Conservation (phyloP, 2,888 invertebrate species). For the Drosophila hamatofila region DNA sequence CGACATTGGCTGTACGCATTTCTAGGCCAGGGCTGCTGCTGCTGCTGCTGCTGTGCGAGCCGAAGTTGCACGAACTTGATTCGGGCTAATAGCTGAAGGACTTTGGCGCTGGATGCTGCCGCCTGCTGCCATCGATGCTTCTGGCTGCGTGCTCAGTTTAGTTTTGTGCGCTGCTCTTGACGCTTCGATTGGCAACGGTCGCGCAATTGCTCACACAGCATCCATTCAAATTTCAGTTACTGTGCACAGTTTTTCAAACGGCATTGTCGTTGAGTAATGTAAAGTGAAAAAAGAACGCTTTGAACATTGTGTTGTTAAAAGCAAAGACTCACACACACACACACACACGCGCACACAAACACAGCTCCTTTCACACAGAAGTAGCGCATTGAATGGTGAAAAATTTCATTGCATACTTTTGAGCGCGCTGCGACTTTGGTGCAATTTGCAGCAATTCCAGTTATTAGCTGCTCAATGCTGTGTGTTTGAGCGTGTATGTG, state of each 20-base stretch:
- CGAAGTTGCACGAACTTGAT: slow-evolving; percentile 50
- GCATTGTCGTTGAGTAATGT: slow-evolving; percentile 28
- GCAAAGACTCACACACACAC: background rate
- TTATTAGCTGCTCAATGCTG: slow-evolving; percentile 43
- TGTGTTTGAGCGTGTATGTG: slow-evolving; percentile 10
- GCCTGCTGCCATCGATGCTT: slow-evolving; percentile 38
- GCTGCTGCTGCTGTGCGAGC: slow-evolving; percentile 45
- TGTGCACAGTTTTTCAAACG: slow-evolving; percentile 48
- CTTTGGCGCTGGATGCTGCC: slow-evolving; percentile 45
- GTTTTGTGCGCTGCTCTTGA: slow-evolving; percentile 66
- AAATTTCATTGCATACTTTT: slow-evolving; percentile 48
- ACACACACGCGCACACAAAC: background rate
- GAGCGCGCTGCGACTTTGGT: slow-evolving; percentile 43
- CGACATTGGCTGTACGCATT: slow-evolving; percentile 57
- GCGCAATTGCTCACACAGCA: slow-evolving; percentile 29
- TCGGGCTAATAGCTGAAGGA: slow-evolving; percentile 48
- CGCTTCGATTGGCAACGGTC: slow-evolving; percentile 50
- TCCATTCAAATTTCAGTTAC: slow-evolving; percentile 25
- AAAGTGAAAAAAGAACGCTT: slow-evolving; percentile 46
- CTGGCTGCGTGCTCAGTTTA: slow-evolving; percentile 68
- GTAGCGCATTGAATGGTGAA: slow-evolving; percentile 21
- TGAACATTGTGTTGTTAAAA: slow-evolving; percentile 21
- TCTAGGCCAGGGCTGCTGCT: slow-evolving; percentile 76
- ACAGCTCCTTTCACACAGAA: background rate
- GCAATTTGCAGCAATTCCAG: slow-evolving; percentile 37